Evolutionary conservation across 1,140 invertebrate genomes (phyloP).

Genomic region (Halictus rubicundus): DNA sequence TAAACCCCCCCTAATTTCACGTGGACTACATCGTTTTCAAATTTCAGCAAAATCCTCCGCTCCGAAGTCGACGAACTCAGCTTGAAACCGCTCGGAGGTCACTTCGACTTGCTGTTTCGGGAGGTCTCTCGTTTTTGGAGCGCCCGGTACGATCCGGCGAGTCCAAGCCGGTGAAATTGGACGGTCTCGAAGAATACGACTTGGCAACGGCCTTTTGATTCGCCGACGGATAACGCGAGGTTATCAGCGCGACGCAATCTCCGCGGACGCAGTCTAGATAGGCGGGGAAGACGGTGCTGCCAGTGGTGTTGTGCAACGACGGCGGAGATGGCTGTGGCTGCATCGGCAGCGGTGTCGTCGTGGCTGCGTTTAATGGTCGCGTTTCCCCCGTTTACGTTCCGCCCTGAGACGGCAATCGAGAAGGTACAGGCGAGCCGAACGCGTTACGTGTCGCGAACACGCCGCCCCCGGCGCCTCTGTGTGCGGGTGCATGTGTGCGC

Average conservation of each 20-base stretch:
- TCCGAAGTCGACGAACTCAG: too few species aligned
- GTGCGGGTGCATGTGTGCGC: too few species aligned
- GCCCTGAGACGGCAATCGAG: conserved; percentile 14
- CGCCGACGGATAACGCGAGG: conserved; percentile 48
- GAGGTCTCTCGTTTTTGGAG: too few species aligned
- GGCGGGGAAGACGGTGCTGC: conserved; percentile 11
- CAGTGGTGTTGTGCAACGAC: neutral
- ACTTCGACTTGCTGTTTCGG: too few species aligned
- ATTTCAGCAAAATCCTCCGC: too few species aligned
- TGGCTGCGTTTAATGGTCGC: conserved; percentile 44
- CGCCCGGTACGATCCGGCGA: neutral
- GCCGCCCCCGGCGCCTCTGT: too few species aligned
- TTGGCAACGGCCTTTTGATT: conserved; percentile 68
- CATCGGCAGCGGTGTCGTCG: conserved; percentile 21
- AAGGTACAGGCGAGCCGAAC: neutral
- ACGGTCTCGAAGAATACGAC: conserved; percentile 36
- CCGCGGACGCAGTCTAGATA: conserved; percentile 15
- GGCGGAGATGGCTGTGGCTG: neutral
- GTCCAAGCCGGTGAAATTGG: conserved; percentile 39
- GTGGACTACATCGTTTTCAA: too few species aligned
- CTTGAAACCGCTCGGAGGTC: too few species aligned
- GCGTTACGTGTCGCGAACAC: conserved; percentile 9
- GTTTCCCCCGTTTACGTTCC: conserved; percentile 36
- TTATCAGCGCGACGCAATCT: conserved; percentile 40
- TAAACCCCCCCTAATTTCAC: too few species aligned